These are phyloP conservation scores for Lota lota DNA, from an alignment of 2,113 vertebrate genomes.

Conservation along the genomic window DNA sequence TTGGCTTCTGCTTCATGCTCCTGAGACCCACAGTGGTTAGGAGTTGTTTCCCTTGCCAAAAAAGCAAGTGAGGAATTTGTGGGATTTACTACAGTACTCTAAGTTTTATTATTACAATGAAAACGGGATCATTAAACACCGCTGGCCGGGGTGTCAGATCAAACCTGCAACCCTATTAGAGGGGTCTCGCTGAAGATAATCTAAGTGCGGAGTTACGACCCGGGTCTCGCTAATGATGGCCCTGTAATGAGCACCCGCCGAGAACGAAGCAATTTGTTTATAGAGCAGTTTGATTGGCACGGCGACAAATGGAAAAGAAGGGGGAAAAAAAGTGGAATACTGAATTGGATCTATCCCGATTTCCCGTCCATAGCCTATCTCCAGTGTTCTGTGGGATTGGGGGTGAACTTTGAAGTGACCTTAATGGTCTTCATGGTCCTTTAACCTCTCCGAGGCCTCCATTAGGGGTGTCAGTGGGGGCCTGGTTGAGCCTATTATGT, in stretches of 20 bases:
- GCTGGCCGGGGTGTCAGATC: slow-evolving; percentile 35
- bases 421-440: slow-evolving; percentile 72
- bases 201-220: slow-evolving; percentile 65
- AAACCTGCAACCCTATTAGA: slow-evolving; percentile 85
- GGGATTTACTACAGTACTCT: slow-evolving; percentile 32
- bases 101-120: slow-evolving; percentile 39
- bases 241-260: slow-evolving; percentile 55
- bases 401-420: slow-evolving; percentile 71
- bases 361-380: slow-evolving; percentile 33
- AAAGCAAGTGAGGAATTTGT: slow-evolving; percentile 29
- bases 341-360: slow-evolving; percentile 66
- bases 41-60: slow-evolving; percentile 32
- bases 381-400: slow-evolving; percentile 29
- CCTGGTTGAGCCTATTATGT: slow-evolving; percentile 66
- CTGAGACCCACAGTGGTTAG: slow-evolving; percentile 6
- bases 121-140: slow-evolving; percentile 50
- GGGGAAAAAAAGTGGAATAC: slow-evolving; percentile 36
- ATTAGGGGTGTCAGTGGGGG: slow-evolving; percentile 68
- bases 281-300: slow-evolving; percentile 58
- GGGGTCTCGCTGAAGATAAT: slow-evolving; percentile 76
- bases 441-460: slow-evolving; percentile 58
- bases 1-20: slow-evolving; percentile 29
- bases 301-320: slow-evolving; percentile 45
- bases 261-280: slow-evolving; percentile 60
- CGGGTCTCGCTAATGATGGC: slow-evolving; percentile 51